A percentile compares a stretch with the other conserved stretches of the same genome.
phyloP scores from a whole-genome alignment of 2,113 vertebrate species.

The Gopherus evgoodei region DNA sequence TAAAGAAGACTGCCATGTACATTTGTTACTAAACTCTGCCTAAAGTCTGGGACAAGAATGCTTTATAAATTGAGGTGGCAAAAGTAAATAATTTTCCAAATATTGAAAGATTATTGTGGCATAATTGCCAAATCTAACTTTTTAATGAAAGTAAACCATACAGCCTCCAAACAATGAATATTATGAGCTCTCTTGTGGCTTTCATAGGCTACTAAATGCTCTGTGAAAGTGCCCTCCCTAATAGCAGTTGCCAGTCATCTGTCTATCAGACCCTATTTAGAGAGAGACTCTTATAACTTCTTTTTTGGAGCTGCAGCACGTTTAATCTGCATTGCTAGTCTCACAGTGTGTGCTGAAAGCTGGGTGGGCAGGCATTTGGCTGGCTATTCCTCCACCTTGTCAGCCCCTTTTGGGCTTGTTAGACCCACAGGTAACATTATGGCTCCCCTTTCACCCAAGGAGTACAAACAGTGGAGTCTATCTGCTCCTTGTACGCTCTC shows the following conservation, averaged over 20 bases:
- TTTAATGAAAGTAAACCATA: slow-evolving; percentile 31
- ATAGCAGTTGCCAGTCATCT: slow-evolving; percentile 38
- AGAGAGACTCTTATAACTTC: slow-evolving; percentile 37
- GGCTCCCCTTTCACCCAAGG: neutral
- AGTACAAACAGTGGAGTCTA: neutral
- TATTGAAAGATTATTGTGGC: neutral
- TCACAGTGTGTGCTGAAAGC: neutral
- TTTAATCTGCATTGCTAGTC: neutral
- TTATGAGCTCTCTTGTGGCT: slow-evolving; percentile 9
- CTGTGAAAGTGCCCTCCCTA: neutral
- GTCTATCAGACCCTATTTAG: slow-evolving; percentile 32
- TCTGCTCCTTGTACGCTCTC: neutral
- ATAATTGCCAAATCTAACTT: slow-evolving; percentile 51
- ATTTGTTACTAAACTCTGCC: neutral
- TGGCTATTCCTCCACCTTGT: neutral
- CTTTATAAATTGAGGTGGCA: neutral
- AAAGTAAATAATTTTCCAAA: slow-evolving; percentile 32
- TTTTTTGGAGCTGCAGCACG: slow-evolving; percentile 33
- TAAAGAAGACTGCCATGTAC: slow-evolving; percentile 5
- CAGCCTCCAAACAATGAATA: slow-evolving; percentile 16
- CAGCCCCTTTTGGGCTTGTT: neutral
- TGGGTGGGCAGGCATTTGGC: neutral
- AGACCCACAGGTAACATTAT: neutral
- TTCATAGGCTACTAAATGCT: neutral
- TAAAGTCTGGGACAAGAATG: neutral